Evolutionary conservation across 2,888 invertebrate species (phyloP).

Genomic region (Pantelozetes paolii): DNA sequence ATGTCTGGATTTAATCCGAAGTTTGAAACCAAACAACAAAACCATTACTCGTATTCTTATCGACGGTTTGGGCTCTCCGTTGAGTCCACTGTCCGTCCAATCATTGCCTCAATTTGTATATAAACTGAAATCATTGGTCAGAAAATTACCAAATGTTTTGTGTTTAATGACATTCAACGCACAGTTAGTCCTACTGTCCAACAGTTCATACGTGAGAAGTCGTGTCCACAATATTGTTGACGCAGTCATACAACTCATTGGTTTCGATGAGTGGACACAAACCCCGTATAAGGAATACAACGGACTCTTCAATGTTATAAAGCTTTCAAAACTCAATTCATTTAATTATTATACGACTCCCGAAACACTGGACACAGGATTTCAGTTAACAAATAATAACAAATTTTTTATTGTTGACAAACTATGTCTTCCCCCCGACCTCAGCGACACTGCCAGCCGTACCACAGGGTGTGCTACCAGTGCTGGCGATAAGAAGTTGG

Average conservation of each 20-base stretch:
- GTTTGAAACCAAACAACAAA: not conserved
- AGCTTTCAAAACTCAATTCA: conserved; percentile 39
- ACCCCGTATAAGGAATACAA: conserved; percentile 38
- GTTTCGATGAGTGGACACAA: conserved; percentile 12
- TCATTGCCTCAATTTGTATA: conserved; percentile 30
- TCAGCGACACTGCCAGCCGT: conserved; percentile 41
- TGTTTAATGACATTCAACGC: conserved; percentile 28
- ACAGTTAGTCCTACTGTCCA: conserved; percentile 26
- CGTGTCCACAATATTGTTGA: conserved; percentile 33
- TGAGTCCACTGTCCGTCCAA: conserved; percentile 18
- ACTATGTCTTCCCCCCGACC: conserved; percentile 42
- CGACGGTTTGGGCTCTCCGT: conserved; percentile 38
- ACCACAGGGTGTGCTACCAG: conserved; percentile 32
- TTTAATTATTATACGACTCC: conserved; percentile 21
- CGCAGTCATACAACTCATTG: conserved; percentile 26
- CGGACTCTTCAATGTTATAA: conserved; percentile 34
- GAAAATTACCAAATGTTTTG: conserved; percentile 27
- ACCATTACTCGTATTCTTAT: conserved; percentile 36
- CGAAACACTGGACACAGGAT: conserved; percentile 38
- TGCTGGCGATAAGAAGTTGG: not conserved
- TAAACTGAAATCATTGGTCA: conserved; percentile 32
- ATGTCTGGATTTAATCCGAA: not conserved
- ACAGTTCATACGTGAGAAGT: conserved; percentile 19
- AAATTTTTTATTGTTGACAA: conserved; percentile 40
- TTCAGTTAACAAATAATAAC: conserved; percentile 40